phyloP scores from a whole-genome alignment of 2,113 vertebrate genomes.

The Aegotheles bennettii region DNA sequence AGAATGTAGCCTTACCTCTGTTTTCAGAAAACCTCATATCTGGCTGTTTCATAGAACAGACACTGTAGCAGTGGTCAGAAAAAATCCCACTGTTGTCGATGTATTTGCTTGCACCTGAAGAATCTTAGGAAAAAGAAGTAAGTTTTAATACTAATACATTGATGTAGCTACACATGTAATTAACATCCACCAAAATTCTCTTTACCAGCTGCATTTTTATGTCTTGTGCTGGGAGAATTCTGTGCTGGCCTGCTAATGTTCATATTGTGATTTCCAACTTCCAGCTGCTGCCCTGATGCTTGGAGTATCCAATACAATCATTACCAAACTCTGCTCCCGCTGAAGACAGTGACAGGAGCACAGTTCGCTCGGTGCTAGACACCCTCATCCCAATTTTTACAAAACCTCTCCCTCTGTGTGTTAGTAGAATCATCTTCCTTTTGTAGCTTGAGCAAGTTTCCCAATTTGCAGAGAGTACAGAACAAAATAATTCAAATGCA shows the following conservation, averaged over 20 bases:
- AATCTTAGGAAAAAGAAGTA: conserved; percentile 56
- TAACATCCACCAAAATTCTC: neutral
- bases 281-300: neutral
- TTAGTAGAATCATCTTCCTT: neutral
- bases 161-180: neutral
- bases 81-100: conserved; percentile 81
- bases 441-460: neutral
- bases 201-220: neutral
- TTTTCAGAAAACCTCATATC: conserved; percentile 71
- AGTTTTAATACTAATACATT: neutral
- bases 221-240: neutral
- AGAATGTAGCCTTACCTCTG: conserved; percentile 65
- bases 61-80: conserved; percentile 82
- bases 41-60: conserved; percentile 79
- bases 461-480: neutral
- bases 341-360: neutral
- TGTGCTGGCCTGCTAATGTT: neutral
- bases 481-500: neutral
- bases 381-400: neutral
- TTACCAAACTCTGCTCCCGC: neutral
- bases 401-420: neutral
- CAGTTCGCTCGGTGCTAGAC: accelerated
- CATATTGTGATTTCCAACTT: neutral
- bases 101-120: conserved; percentile 73
- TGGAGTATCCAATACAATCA: neutral